Base-by-base conservation (phyloP, 2,888 invertebrate genomes). In the Unio pictorum region DNA sequence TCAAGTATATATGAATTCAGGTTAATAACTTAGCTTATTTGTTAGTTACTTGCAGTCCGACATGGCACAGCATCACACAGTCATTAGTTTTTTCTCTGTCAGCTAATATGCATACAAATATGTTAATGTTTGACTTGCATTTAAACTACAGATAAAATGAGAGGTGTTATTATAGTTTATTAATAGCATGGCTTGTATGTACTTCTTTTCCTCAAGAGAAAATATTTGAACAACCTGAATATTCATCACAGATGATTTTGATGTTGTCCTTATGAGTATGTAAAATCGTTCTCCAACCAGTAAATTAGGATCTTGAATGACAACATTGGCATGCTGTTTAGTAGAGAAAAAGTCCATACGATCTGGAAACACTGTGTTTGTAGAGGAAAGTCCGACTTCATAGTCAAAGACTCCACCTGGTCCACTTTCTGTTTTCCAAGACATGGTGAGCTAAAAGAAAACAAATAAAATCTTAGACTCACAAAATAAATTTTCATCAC, bases 321-420 rank as follows among this genome's bases (percentile, higher is more conserved):
- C 7, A 34, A 34, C 34, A 34, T 8, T 8, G 17, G 73, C 61
- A 66, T 84, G 82, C 26, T 81, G 78, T 26, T 78, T 75, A 2
- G 83, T 78, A 11, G 78, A 74, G 23, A 58, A 63, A 64, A 75
- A 83, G 15, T 66, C 61, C 64, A 79, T 70, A 8, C 79, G 71
- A 63, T 85, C 81, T 18, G 81, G 74, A 18, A 8, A 8, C 34
- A 34, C 7, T 8, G 8, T 34, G 34, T 34, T 34, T 30, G 73
- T 69, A 20, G 77, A 76, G 17, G 81, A 73, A 18, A 85, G 66
- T 30, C 80, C 83, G 45, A 82, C 73, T 67, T 81, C 73, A 67
- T 79, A 83, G 61, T 80, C 77, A 66, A 75, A 69, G 30, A 85
- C 78, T 55, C 75, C 77, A 57, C 79, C 75, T 45, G 76, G 66